Conservation (phyloP, 2,797 vertebrate genomes). For the Coregonus suidteri region DNA sequence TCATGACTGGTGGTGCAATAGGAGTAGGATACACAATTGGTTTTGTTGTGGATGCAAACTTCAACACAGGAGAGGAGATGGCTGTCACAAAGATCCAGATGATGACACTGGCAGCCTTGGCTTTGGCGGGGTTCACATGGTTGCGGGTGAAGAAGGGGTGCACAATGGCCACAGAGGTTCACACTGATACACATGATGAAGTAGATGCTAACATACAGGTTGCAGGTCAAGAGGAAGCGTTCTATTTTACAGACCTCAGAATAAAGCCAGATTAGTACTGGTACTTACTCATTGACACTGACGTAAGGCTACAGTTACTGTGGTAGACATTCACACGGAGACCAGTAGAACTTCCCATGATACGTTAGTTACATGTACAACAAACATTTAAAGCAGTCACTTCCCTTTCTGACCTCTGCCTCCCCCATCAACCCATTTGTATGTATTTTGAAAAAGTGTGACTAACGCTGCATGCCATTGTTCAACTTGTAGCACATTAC, state of each 20-base stretch:
- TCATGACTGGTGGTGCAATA: neutral
- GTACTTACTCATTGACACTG: too few relatives aligned
- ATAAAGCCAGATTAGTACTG: too few relatives aligned
- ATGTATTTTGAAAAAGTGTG: neutral
- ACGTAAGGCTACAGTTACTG: too few relatives aligned
- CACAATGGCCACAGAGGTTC: slow-evolving; percentile 24
- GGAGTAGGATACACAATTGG: slow-evolving; percentile 62
- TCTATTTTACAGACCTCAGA: slow-evolving; percentile 77
- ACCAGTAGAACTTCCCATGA: too few relatives aligned
- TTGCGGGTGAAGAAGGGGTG: slow-evolving; percentile 65
- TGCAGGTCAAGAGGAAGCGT: slow-evolving; percentile 75
- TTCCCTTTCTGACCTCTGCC: neutral
- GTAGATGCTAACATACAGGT: slow-evolving; percentile 83
- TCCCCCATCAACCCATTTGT: neutral
- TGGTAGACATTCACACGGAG: too few relatives aligned
- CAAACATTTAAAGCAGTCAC: neutral
- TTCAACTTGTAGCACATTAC: neutral
- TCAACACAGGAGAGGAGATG: slow-evolving; percentile 71
- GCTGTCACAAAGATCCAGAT: slow-evolving; percentile 70
- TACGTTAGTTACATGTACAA: too few relatives aligned
- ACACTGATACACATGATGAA: slow-evolving; percentile 81
- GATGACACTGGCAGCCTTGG: slow-evolving; percentile 56
- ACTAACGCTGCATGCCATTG: neutral
- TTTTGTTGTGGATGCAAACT: slow-evolving; percentile 59
- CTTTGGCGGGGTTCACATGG: slow-evolving; percentile 48